phyloP scores from a whole-genome alignment of 35 echinoderm and acorn worm species.

The Heliocidaris tuberculata region DNA sequence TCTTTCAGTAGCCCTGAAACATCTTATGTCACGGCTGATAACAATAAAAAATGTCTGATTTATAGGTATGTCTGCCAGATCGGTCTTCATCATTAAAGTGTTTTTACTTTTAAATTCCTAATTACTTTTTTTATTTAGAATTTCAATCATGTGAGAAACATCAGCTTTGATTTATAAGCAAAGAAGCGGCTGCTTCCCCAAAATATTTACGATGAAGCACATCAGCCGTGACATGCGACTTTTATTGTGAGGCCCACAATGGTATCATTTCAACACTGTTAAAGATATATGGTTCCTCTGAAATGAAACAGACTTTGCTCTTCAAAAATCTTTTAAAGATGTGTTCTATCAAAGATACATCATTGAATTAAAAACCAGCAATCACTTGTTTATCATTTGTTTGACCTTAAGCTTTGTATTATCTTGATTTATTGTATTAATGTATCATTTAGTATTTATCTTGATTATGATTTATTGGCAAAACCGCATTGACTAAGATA shows the following conservation, averaged over 20 bases:
- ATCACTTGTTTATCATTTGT: too few species aligned
- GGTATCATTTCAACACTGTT: background rate
- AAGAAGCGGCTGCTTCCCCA: background rate
- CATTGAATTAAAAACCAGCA: background rate
- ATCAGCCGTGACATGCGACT: background rate
- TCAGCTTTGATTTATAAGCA: background rate
- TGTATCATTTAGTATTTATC: background rate
- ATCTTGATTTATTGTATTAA: background rate
- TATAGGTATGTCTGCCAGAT: background rate
- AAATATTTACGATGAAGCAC: background rate
- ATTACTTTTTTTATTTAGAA: slow-evolving; percentile 14
- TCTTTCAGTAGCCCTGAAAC: too few species aligned
- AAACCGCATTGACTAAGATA: background rate
- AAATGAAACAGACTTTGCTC: background rate
- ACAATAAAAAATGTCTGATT: background rate
- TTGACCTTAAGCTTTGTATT: background rate
- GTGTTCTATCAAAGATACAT: background rate
- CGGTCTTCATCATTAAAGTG: background rate
- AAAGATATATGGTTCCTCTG: background rate
- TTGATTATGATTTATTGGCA: background rate
- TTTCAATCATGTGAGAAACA: background rate
- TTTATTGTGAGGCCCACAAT: background rate
- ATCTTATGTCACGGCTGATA: background rate
- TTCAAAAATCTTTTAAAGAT: background rate
- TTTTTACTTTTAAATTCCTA: background rate